A percentile compares a stretch with the other conserved stretches of the same genome.
These are phyloP conservation scores for Hypsopygia costalis DNA, from an alignment of 2,888 invertebrate genomes.

Conservation along the genomic window DNA sequence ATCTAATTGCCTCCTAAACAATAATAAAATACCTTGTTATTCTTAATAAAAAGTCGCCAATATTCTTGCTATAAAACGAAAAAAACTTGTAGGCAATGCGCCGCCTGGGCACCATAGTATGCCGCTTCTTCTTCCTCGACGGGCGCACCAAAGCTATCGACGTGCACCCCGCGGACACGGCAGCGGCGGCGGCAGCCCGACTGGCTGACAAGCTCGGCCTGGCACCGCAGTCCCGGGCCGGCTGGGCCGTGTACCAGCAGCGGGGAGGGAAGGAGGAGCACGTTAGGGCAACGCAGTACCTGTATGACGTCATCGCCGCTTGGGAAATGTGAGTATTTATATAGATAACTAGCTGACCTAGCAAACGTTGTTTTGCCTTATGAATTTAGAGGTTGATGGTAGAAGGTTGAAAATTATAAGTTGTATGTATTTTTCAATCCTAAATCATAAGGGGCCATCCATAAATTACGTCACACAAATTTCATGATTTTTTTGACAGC, in stretches of 20 bases:
- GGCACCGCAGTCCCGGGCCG: conserved; percentile 85
- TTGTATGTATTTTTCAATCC: too few relatives aligned
- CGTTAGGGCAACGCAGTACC: conserved; percentile 93
- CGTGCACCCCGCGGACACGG: conserved; percentile 96
- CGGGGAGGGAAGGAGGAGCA: conserved; percentile 93
- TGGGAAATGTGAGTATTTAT: conserved; percentile 95
- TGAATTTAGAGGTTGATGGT: too few relatives aligned
- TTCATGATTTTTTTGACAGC: too few relatives aligned
- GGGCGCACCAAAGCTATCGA: conserved; percentile 97
- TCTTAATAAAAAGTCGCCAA: too few relatives aligned
- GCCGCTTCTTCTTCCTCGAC: conserved; percentile 96
- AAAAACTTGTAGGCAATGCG: conserved; percentile 89
- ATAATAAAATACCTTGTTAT: too few relatives aligned
- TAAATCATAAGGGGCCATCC: too few relatives aligned
- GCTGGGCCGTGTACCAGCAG: conserved; percentile 97
- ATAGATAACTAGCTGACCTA: too few relatives aligned
- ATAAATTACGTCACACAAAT: too few relatives aligned
- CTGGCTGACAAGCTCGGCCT: conserved; percentile 94
- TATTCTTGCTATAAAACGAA: background rate
- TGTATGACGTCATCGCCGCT: conserved; percentile 95
- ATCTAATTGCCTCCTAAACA: too few relatives aligned
- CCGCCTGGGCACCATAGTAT: conserved; percentile 94
- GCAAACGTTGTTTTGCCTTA: too few relatives aligned
- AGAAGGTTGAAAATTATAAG: too few relatives aligned
- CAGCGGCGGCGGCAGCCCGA: conserved; percentile 93